phyloP scores from a whole-genome alignment of 2,888 invertebrate genomes.

The Myopa testacea region DNA sequence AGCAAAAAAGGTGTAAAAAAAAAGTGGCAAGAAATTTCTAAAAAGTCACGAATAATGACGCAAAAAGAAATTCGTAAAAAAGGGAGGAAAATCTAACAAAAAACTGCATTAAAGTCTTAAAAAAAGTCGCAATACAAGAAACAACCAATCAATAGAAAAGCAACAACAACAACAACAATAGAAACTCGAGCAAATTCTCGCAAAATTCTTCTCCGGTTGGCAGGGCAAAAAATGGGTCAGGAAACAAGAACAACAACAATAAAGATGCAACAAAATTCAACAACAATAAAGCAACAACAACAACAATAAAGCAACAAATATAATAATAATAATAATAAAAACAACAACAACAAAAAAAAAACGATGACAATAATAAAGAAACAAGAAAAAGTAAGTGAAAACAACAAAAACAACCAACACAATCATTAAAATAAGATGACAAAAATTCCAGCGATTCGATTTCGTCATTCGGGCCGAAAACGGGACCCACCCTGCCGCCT shows the following conservation, averaged over 20 bases:
- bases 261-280: constrained; percentile 8
- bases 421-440: too few relatives aligned
- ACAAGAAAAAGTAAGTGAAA: background rate
- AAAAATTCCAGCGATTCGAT: too few relatives aligned
- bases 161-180: background rate
- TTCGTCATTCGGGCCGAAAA: too few relatives aligned
- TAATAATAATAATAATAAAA: background rate
- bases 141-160: background rate
- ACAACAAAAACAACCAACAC: background rate
- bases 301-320: background rate
- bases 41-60: too few relatives aligned
- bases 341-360: background rate
- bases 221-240: constrained; percentile 49
- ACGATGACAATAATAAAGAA: background rate
- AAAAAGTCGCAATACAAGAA: background rate
- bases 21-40: too few relatives aligned
- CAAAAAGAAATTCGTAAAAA: background rate
- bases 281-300: background rate
- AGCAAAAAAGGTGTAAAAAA: background rate
- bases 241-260: background rate
- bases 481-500: too few relatives aligned
- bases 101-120: background rate
- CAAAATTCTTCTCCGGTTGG: background rate
- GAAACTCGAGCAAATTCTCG: background rate
- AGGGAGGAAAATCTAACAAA: background rate